phyloP scores from a whole-genome alignment of 2,797 vertebrate genomes.

The Lacerta viridis region DNA sequence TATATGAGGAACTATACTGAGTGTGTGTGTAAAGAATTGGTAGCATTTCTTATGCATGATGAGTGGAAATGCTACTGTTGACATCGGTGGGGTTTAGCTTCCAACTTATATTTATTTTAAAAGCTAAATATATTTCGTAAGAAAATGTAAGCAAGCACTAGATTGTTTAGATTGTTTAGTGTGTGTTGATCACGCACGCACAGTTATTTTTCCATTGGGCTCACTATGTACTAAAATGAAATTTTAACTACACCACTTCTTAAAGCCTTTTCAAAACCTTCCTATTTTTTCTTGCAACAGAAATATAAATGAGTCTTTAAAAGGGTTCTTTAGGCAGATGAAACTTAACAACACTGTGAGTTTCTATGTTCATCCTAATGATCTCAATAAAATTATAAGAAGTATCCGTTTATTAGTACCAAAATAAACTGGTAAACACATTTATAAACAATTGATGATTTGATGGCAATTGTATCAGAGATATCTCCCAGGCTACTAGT shows the following conservation, averaged over 20 bases:
- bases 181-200: not conserved
- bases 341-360: conserved; percentile 30
- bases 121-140: not conserved
- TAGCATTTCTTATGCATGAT: not conserved
- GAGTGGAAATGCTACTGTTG: not conserved
- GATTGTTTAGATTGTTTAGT: not conserved
- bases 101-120: not conserved
- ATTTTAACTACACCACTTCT: not conserved
- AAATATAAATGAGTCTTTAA: not conserved
- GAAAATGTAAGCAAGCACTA: not conserved
- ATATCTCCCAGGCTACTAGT: conserved; percentile 46
- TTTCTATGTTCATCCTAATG: conserved; percentile 50
- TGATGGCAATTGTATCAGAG: conserved; percentile 71
- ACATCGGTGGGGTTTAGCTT: not conserved
- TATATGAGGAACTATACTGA: no score
- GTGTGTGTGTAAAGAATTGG: not conserved
- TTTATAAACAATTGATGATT: conserved; percentile 73
- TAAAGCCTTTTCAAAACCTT: not conserved
- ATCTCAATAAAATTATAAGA: conserved; percentile 62
- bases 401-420: conserved; percentile 57
- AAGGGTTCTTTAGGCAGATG: not conserved
- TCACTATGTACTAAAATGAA: not conserved
- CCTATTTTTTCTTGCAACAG: not conserved
- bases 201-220: not conserved
- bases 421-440: conserved; percentile 69